Evolutionary conservation across 2,888 invertebrate species (phyloP).

Genomic region (Melieria omissa): DNA sequence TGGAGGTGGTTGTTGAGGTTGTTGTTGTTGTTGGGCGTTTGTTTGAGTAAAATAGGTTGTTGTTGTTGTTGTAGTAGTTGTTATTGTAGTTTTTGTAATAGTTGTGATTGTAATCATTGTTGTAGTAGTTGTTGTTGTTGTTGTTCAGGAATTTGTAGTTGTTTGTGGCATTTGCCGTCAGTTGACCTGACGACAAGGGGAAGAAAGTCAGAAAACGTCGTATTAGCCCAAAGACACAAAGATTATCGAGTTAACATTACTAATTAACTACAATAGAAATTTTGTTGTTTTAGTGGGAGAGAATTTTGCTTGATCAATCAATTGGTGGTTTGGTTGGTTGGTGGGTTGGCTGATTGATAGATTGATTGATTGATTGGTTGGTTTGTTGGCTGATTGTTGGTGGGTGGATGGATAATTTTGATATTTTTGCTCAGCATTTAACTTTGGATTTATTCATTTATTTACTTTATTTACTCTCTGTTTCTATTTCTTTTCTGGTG

Average conservation of each 20-base stretch:
- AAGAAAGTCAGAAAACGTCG: slow-evolving; percentile 68
- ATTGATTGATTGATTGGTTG: too few relatives aligned
- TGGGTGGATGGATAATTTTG: too few relatives aligned
- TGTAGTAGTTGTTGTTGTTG: slow-evolving; percentile 54
- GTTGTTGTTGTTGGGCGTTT: slow-evolving; percentile 52
- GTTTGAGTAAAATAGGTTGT: slow-evolving; percentile 37
- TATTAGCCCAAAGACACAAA: slow-evolving; percentile 66
- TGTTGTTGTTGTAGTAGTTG: slow-evolving; percentile 52
- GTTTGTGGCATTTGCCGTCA: slow-evolving; percentile 67
- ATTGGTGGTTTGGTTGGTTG: too few relatives aligned
- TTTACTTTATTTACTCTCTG: slow-evolving; percentile 29
- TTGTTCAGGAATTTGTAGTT: slow-evolving; percentile 48
- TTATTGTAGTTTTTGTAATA: slow-evolving; percentile 53
- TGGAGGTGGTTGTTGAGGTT: slow-evolving; percentile 48
- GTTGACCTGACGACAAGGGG: slow-evolving; percentile 69
- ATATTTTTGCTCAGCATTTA: slow-evolving; percentile 33
- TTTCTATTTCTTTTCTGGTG: slow-evolving; percentile 26
- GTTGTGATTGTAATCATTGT: slow-evolving; percentile 50
- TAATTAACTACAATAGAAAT: too few relatives aligned
- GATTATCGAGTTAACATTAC: slow-evolving; percentile 16
- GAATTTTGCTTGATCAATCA: too few relatives aligned
- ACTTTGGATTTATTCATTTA: slow-evolving; percentile 46
- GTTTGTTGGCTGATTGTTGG: too few relatives aligned
- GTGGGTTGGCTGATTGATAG: too few relatives aligned
- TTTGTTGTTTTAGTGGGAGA: too few relatives aligned